Evolutionary conservation across 2,888 invertebrate genomes (phyloP).

Genomic region (Drosophila aldrichi): DNA sequence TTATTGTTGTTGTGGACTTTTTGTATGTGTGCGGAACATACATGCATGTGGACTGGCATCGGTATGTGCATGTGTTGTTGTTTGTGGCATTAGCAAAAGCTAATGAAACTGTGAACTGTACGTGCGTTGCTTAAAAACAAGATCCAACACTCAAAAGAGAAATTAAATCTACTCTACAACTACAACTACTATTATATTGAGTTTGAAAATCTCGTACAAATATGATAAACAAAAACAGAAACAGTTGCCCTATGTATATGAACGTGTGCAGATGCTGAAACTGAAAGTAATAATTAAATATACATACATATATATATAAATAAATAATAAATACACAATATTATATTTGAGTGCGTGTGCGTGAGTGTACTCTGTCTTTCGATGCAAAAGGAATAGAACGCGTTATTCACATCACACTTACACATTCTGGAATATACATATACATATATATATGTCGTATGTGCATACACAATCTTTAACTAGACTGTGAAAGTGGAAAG

Average conservation of each 20-base stretch:
- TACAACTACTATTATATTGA: slow-evolving; percentile 24
- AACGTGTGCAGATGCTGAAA: slow-evolving; percentile 59
- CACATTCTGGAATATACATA: slow-evolving; percentile 11
- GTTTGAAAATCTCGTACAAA: slow-evolving; percentile 31
- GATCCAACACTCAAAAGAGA: slow-evolving; percentile 44
- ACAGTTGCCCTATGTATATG: slow-evolving; percentile 35
- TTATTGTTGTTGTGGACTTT: slow-evolving; percentile 64
- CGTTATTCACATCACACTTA: slow-evolving; percentile 27
- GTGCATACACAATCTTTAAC: slow-evolving; percentile 43
- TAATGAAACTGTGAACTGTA: slow-evolving; percentile 68
- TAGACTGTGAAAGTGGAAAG: slow-evolving; percentile 63
- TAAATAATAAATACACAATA: slow-evolving; percentile 21
- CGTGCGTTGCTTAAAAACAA: slow-evolving; percentile 63
- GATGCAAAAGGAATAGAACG: slow-evolving; percentile 53
- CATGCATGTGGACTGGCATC: slow-evolving; percentile 52
- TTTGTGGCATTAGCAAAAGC: slow-evolving; percentile 62
- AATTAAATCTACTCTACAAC: slow-evolving; percentile 42
- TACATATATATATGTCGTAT: slow-evolving; percentile 11
- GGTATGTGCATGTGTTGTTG: slow-evolving; percentile 48
- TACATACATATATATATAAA: slow-evolving; percentile 22
- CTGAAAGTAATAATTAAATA: slow-evolving; percentile 54
- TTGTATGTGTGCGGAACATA: slow-evolving; percentile 59
- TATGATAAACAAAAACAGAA: slow-evolving; percentile 47
- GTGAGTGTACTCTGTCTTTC: slow-evolving; percentile 20
- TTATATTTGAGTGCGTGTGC: neutral